phyloP scores from a whole-genome alignment of 2,888 invertebrate genomes.

The Ornithoptera alexandrae region DNA sequence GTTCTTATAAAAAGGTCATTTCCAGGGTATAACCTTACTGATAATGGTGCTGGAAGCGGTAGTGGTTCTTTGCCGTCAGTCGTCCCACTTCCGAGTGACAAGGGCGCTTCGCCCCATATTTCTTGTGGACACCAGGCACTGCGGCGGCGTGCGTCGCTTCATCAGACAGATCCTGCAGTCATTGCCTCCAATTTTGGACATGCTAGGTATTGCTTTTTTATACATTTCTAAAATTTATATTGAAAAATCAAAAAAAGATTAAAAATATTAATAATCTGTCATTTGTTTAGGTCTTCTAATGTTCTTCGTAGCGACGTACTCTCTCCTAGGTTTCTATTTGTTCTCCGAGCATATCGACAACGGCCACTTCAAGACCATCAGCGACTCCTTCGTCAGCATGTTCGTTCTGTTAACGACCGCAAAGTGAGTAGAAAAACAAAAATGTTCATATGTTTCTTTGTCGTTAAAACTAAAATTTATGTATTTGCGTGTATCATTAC shows the following conservation, averaged over 20 bases:
- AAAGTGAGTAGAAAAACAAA: conserved; percentile 84
- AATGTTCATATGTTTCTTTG: too few relatives aligned
- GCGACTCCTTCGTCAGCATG: conserved; percentile 92
- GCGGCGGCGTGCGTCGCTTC: conserved; percentile 87
- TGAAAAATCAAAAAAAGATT: too few relatives aligned
- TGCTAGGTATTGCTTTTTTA: conserved; percentile 80
- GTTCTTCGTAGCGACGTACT: conserved; percentile 91
- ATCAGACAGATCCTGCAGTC: conserved; percentile 91
- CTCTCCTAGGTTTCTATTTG: conserved; percentile 89
- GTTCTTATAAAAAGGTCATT: conserved; percentile 6
- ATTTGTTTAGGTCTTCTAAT: conserved; percentile 80
- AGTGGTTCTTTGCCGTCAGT: conserved; percentile 88
- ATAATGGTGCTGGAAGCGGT: conserved; percentile 92
- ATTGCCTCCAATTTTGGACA: conserved; percentile 92
- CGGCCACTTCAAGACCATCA: conserved; percentile 87
- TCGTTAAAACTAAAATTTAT: too few relatives aligned
- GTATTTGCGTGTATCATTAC: not conserved
- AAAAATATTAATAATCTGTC: not conserved
- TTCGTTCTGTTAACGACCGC: conserved; percentile 94
- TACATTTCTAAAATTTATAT: too few relatives aligned
- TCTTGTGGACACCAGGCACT: conserved; percentile 90
- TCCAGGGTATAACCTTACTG: conserved; percentile 85
- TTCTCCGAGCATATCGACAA: conserved; percentile 87
- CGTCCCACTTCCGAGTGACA: conserved; percentile 92
- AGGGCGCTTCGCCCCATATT: conserved; percentile 93